Base-by-base conservation (phyloP, 2,888 invertebrate species). In the Oegoconia quadripuncta region DNA sequence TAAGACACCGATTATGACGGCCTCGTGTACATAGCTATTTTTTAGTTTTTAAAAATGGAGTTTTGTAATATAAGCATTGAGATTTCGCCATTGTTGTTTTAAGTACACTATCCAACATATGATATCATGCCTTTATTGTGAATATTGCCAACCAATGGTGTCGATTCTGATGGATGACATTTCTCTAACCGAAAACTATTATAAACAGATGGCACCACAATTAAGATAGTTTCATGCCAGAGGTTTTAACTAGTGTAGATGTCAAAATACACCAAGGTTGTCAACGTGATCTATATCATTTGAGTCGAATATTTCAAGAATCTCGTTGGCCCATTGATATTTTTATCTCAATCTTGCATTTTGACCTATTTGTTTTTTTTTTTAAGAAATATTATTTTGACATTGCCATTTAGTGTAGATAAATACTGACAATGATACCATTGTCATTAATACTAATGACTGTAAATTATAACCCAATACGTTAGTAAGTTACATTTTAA, bases 1-100 rank as follows among this genome's bases (percentile, higher is more conserved):
- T 55, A 69, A 68, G 64, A 58, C 61, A 59, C 50, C 53, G 59
- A 59, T 48, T 39, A 35, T 56, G 59, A 67, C 65, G 74, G 81
- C 81, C 80, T 77, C 67, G 55, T 87, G 86, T 87, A 87, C 46
- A 87, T 83, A 86, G 75, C 76, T 26, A n/a, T 37, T 71, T 64
- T 66, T 62, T 61, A 64, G 63, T 67, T 62, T 54, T 65, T 67
- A 56, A 49, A 52, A 13, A 12, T 25, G n/a, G 50, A 55, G 56
- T 57, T 50, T 52, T 61, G 54, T 59, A 59, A 50, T 50, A 46
- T 52, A 55, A 59, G 54, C 50, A 46, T 53, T 39, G 52, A 44
- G 54, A 52, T 53, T 49, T 52, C 42, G 58, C 55, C 55, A 58
- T 60, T 50, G 51, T 52, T 58, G 52, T 57, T 52, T 44, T 37